Conservation (phyloP, 2,888 invertebrate genomes). For the Cyrtodaria siliqua region DNA sequence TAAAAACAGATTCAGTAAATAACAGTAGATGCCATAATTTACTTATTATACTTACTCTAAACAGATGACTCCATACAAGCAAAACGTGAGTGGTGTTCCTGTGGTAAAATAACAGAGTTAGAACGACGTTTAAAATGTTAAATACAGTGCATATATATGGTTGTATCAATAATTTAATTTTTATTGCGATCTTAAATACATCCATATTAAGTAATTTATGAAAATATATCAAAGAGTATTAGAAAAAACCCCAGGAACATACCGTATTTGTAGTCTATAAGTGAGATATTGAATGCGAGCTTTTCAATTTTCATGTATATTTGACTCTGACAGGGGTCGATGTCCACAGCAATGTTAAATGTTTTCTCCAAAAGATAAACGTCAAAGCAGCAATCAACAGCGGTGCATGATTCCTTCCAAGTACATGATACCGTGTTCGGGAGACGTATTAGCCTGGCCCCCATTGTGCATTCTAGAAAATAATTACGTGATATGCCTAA, state of each 20-base stretch:
- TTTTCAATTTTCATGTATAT: slow-evolving; percentile 66
- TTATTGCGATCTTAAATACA: too few species aligned
- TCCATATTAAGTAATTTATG: too few species aligned
- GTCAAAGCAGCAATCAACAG: slow-evolving; percentile 68
- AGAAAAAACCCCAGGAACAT: too few species aligned
- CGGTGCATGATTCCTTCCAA: slow-evolving; percentile 55
- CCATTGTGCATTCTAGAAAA: slow-evolving; percentile 57
- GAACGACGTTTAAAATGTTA: too few species aligned
- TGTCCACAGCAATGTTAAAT: slow-evolving; percentile 59
- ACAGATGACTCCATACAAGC: slow-evolving; percentile 58
- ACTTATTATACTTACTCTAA: slow-evolving; percentile 62
- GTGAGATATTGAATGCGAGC: slow-evolving; percentile 35
- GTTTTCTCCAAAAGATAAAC: slow-evolving; percentile 61
- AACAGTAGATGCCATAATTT: too few species aligned
- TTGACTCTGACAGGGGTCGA: slow-evolving; percentile 67
- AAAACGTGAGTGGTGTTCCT: slow-evolving; percentile 53
- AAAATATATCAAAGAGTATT: too few species aligned
- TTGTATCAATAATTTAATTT: too few species aligned
- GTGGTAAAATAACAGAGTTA: too few species aligned
- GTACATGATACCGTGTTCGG: slow-evolving; percentile 48
- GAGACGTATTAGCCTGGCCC: slow-evolving; percentile 32
- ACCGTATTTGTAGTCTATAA: slow-evolving; percentile 35
- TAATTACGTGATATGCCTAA: too few species aligned
- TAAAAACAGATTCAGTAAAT: too few species aligned
- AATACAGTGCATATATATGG: too few species aligned